Percentiles rank a stretch among this genome's conserved stretches.
These are phyloP conservation scores for Archips crataeganus DNA, from an alignment of 2,888 invertebrate species.

Conservation along the genomic window DNA sequence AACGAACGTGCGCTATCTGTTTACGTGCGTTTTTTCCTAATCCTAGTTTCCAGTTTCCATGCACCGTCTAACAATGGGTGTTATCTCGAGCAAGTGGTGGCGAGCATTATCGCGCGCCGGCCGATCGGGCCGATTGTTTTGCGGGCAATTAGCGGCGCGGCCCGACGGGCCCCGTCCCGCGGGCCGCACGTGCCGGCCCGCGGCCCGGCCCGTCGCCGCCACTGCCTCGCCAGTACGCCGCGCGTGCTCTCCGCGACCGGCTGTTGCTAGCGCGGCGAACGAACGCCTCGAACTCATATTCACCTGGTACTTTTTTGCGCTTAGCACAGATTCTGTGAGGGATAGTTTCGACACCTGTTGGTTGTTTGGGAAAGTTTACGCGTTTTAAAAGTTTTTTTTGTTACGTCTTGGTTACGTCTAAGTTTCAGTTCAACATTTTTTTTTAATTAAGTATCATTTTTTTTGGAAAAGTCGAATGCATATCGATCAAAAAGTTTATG, in stretches of 20 bases:
- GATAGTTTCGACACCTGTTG: slow-evolving; percentile 25
- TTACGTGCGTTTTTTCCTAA: slow-evolving; percentile 8
- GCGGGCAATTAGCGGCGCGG: slow-evolving; percentile 80
- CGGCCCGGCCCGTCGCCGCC: slow-evolving; percentile 51
- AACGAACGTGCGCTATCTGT: slow-evolving; percentile 5
- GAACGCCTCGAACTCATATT: slow-evolving; percentile 46
- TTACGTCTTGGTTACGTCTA: neutral
- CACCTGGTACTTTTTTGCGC: slow-evolving; percentile 42
- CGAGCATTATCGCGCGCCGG: slow-evolving; percentile 64
- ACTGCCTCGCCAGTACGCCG: slow-evolving; percentile 51
- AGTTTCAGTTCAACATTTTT: neutral
- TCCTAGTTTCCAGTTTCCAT: slow-evolving; percentile 44
- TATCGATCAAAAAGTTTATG: neutral
- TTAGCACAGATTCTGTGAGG: slow-evolving; percentile 16
- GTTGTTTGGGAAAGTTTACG: slow-evolving; percentile 22
- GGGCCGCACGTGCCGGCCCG: slow-evolving; percentile 75
- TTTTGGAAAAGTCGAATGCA: neutral
- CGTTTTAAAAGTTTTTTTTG: neutral
- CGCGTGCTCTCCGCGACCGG: slow-evolving; percentile 54
- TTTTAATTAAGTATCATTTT: neutral
- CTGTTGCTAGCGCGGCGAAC: slow-evolving; percentile 52
- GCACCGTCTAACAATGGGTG: slow-evolving; percentile 57
- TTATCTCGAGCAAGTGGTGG: slow-evolving; percentile 58
- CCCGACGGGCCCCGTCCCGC: slow-evolving; percentile 57
- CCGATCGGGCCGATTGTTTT: slow-evolving; percentile 79